Evolutionary conservation across 2,797 vertebrate species (phyloP).

Genomic region (Prionace glauca): DNA sequence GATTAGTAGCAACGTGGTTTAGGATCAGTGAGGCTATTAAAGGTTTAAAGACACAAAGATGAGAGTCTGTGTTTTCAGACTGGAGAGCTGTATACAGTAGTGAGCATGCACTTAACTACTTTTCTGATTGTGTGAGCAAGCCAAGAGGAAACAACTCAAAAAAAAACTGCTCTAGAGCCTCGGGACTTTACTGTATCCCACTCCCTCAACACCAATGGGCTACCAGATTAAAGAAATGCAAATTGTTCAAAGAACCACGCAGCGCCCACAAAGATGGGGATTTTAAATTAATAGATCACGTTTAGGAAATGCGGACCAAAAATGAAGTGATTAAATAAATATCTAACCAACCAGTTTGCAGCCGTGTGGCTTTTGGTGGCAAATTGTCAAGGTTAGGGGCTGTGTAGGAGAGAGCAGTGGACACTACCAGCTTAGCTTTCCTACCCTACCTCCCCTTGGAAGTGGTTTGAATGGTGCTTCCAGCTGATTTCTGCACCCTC

Average conservation of each 20-base stretch:
- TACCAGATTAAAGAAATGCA: not conserved
- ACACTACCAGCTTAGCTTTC: not conserved
- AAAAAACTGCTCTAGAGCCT: not conserved
- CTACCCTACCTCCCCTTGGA: not conserved
- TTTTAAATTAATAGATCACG: not conserved
- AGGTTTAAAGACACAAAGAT: not conserved
- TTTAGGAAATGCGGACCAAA: not conserved
- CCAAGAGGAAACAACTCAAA: not conserved
- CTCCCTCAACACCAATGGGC: not conserved
- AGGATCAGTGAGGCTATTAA: not conserved
- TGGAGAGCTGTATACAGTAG: not conserved
- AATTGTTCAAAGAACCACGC: no score
- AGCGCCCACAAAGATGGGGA: not conserved
- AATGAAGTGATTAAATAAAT: not conserved
- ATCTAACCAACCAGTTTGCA: not conserved
- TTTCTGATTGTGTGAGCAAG: not conserved
- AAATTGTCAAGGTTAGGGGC: not conserved
- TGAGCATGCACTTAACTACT: not conserved
- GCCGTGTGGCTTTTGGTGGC: not conserved
- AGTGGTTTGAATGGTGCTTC: not conserved
- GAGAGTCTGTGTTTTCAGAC: not conserved
- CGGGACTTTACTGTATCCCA: not conserved
- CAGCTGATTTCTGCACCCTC: not conserved
- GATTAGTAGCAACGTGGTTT: not conserved
- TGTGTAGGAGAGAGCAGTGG: not conserved